A percentile compares a stretch with the other conserved stretches of the same genome.
phyloP scores from a whole-genome alignment of 2,797 vertebrate genomes.

The Hypotaenidia okinawae region DNA sequence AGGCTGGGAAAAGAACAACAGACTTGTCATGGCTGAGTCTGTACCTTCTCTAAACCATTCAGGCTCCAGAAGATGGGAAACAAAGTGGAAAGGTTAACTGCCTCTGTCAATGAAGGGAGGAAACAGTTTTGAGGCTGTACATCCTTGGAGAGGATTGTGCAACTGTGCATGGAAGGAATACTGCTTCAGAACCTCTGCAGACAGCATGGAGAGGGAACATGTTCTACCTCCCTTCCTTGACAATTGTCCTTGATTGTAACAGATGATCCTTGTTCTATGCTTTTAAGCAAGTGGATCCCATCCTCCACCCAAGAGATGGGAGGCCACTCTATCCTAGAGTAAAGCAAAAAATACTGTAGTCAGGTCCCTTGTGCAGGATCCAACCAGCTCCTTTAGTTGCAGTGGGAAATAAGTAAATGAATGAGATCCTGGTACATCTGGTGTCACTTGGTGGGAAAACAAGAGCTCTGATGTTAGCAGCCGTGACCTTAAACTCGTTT shows the following conservation, averaged over 20 bases:
- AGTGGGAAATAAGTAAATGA: conserved; percentile 2
- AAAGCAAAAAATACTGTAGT: not conserved
- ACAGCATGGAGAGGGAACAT: not conserved
- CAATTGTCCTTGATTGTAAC: too few relatives aligned
- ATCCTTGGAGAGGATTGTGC: not conserved
- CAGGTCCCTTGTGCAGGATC: not conserved
- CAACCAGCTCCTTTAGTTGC: not conserved
- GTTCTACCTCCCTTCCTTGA: not conserved
- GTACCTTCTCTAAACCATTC: not conserved
- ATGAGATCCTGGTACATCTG: conserved; percentile 35
- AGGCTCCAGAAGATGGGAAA: not conserved
- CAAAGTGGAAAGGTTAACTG: not conserved
- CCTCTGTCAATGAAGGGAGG: not conserved
- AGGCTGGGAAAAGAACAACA: not conserved
- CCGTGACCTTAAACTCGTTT: conserved; percentile 36
- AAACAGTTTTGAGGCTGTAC: not conserved
- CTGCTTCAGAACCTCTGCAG: not conserved
- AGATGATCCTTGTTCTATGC: not conserved
- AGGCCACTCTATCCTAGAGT: not conserved
- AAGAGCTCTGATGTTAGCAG: conserved; percentile 32
- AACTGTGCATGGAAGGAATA: not conserved
- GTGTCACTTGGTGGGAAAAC: conserved; percentile 21
- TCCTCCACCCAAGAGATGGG: not conserved
- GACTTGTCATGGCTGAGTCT: not conserved
- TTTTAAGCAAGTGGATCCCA: not conserved